Evolutionary conservation across 2,888 invertebrate genomes (phyloP), one percentile per base, ranked within the genome.

Genomic region (Kuschelorhynchus macadamiae): DNA sequence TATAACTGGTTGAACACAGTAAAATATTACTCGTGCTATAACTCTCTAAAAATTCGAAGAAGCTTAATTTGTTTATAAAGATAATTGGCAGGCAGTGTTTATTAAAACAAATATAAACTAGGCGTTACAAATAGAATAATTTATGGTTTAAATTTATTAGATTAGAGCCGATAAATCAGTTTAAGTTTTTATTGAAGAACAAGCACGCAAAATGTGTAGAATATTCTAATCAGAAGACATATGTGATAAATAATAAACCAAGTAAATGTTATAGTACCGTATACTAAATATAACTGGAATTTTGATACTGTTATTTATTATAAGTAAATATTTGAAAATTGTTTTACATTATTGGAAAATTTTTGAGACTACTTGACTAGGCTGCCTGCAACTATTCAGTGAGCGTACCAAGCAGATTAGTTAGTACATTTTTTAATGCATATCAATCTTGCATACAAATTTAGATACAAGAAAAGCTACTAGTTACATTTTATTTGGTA

Each of bases 71-170:
- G 64, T 64, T 49, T 64, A 50, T 50, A 49, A 20, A 42, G 57
- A 64, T 64, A 64, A 64, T 64, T 64, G 64, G 57, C 56, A 49
- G 63, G 63, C 63, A 63, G 63, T 53, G 41, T 56, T 56, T 56
- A 63, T 63, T 64, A 64, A 64, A 64, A 64, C 57, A 64, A 57
- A 64, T n/a, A n/a, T 50, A 64, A 64, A 64, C 64, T 57, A 64
- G 64, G 64, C 64, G 57, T 64, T 49, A 64, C 64, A 50, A 56
- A 64, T 64, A 50, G 50, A 42, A 47, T 64, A 64, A 64, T 64
- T 64, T 64, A 64, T 64, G 50, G 64, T 50, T 56, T 47, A 36
- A 41, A 64, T 42, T 64, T 57, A 64, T 64, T 64, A 47, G 64
- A 64, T 64, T 64, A 64, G 50, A 50, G 50, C 33, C 17, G 56